Evolutionary conservation across 2,888 invertebrate species (phyloP).

Genomic region (Papilio elwesi): DNA sequence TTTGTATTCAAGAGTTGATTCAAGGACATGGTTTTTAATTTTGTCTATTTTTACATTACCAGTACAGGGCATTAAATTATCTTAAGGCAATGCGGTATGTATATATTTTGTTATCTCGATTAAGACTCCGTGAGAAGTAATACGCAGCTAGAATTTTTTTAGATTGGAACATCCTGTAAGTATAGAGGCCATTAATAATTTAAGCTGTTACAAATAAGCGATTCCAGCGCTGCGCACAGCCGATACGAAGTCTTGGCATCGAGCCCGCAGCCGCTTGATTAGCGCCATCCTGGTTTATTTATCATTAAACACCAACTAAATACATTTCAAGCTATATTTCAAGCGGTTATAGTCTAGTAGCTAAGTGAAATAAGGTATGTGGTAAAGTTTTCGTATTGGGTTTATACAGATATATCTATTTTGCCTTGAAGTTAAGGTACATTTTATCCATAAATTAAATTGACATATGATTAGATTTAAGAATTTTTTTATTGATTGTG

Average conservation of each 20-base stretch:
- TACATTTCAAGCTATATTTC: conserved; percentile 6
- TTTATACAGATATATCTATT: no score
- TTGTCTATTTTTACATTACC: no score
- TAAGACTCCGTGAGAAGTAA: no score
- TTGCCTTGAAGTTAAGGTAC: no score
- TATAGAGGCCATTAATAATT: conserved; percentile 47
- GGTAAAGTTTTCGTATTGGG: neutral
- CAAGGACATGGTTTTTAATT: no score
- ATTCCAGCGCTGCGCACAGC: conserved; percentile 49
- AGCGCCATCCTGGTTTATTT: conserved; percentile 41
- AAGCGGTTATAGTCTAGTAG: neutral
- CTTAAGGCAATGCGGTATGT: no score
- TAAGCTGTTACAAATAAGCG: conserved; percentile 54
- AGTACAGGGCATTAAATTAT: no score
- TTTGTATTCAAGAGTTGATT: no score
- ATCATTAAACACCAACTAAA: neutral
- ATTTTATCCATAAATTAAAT: no score
- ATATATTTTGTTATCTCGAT: no score
- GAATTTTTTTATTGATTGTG: no score
- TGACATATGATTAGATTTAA: no score
- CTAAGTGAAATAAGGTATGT: neutral
- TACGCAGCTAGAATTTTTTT: neutral
- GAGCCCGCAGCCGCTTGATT: conserved; percentile 45
- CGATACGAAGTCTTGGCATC: conserved; percentile 52
- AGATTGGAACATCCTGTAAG: conserved; percentile 1